phyloP scores from a whole-genome alignment of 2,888 invertebrate species.

The Xanthorhoe spadicearia region DNA sequence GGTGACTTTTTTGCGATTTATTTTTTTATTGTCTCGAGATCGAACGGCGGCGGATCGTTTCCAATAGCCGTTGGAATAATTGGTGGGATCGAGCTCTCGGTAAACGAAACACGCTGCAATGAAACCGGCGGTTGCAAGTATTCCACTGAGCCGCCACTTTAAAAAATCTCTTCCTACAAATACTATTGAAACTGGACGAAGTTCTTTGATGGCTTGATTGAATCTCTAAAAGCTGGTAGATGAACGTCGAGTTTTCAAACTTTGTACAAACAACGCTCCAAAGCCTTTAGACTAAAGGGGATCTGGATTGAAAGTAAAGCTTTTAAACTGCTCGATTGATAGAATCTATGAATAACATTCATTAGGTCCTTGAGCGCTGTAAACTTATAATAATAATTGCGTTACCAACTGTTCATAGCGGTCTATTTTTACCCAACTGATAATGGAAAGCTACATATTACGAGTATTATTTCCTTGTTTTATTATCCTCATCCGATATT shows the following conservation, averaged over 20 bases:
- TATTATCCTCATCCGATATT: constrained; percentile 37
- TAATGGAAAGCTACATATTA: constrained; percentile 9
- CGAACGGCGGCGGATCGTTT: constrained; percentile 53
- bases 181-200: constrained; percentile 29
- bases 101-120: constrained; percentile 50
- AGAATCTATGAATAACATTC: constrained; percentile 12
- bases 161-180: constrained; percentile 38
- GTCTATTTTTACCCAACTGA: constrained; percentile 17
- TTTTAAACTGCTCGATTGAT: constrained; percentile 11
- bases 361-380: constrained; percentile 9
- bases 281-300: constrained; percentile 14
- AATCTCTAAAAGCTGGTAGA: constrained; percentile 36
- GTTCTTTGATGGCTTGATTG: constrained; percentile 37
- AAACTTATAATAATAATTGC: background rate
- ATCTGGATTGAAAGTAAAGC: constrained; percentile 1
- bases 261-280: constrained; percentile 24
- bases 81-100: constrained; percentile 58
- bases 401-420: background rate
- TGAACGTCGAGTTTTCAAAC: constrained; percentile 36
- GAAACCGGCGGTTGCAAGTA: constrained; percentile 29
- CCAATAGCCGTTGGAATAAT: constrained; percentile 64
- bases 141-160: constrained; percentile 32
- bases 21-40: constrained; percentile 59
- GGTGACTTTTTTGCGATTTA: constrained; percentile 52
- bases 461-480: constrained; percentile 38